These are phyloP conservation scores for Spea hammondii DNA, from an alignment of 2,797 vertebrate species.

Conservation along the genomic window DNA sequence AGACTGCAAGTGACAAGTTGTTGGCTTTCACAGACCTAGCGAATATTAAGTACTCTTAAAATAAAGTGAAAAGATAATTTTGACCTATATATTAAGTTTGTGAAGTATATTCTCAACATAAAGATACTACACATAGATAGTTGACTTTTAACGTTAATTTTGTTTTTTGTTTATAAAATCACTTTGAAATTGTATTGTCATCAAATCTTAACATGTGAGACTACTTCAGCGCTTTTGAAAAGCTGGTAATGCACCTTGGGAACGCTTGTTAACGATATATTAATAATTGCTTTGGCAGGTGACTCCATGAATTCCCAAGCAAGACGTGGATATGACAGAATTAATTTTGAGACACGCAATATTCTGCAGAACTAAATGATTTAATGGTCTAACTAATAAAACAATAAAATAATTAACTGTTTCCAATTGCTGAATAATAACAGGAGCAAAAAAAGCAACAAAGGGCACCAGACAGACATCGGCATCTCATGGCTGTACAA, in stretches of 20 bases:
- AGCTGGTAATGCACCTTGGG: constrained; percentile 32
- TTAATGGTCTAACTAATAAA: too few species aligned
- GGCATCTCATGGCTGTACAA: too few species aligned
- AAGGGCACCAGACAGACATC: too few species aligned
- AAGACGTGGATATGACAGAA: constrained; percentile 35
- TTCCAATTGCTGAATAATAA: too few species aligned
- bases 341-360: constrained; percentile 33
- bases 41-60: background rate
- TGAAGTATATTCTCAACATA: constrained; percentile 10
- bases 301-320: constrained; percentile 45
- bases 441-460: too few species aligned
- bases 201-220: constrained; percentile 25
- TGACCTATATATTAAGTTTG: background rate
- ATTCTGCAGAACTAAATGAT: background rate
- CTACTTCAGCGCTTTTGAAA: constrained; percentile 18
- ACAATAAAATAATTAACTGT: too few species aligned
- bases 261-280: constrained; percentile 44
- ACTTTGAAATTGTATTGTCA: constrained; percentile 29
- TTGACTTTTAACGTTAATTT: constrained; percentile 18
- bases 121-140: background rate
- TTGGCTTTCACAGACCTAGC: background rate
- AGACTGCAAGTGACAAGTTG: too few species aligned
- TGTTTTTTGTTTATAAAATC: background rate
- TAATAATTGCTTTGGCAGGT: constrained; percentile 51
- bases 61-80: background rate